Evolutionary conservation across 2,113 vertebrate genomes (phyloP).

Genomic region (Notarius lentiginosus): DNA sequence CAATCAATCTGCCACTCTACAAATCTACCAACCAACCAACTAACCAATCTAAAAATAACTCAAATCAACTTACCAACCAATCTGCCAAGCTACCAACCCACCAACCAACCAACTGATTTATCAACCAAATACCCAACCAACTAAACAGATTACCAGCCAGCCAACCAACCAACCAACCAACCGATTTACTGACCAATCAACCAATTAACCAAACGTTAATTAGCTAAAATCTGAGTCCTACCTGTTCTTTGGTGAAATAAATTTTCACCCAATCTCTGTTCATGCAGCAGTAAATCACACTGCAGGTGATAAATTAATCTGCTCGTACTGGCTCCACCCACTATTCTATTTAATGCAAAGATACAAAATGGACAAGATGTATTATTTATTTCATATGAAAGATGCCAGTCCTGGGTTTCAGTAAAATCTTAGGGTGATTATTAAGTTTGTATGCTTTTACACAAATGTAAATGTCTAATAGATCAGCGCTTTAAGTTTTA

Average conservation of each 20-base stretch:
- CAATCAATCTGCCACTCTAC: neutral
- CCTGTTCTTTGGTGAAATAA: no score
- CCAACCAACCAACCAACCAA: neutral
- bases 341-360: neutral
- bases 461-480: neutral
- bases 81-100: neutral
- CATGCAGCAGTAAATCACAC: no score
- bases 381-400: neutral
- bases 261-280: no score
- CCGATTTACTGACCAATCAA: no score
- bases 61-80: neutral
- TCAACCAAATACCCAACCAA: neutral
- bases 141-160: neutral
- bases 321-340: no score
- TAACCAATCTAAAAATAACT: neutral
- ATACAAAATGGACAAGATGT: neutral
- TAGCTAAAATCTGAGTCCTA: neutral
- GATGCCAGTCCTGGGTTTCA: neutral
- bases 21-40: neutral
- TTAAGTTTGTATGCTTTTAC: neutral
- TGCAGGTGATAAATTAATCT: no score
- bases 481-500: neutral
- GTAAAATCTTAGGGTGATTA: neutral
- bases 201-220: neutral
- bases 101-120: neutral